A percentile compares a stretch with the other conserved stretches of the same genome.
Conservation (phyloP, 2,113 vertebrate species). For the Lagopus leucura region DNA sequence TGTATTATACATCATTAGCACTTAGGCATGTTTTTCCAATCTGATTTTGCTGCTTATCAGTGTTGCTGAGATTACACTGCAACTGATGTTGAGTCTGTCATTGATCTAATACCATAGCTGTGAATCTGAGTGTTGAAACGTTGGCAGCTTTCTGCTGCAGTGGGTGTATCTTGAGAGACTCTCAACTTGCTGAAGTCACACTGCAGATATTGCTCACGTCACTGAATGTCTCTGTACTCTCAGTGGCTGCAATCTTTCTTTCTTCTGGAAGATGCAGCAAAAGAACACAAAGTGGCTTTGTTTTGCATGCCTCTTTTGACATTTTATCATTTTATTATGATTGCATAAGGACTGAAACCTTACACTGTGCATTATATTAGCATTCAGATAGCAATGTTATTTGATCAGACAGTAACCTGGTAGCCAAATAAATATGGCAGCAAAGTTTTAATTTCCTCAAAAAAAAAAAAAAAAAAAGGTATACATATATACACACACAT, state of each 20-base stretch:
- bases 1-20: conserved; percentile 31
- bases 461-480: no score
- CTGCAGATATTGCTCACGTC: conserved; percentile 5
- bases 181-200: conserved; percentile 65
- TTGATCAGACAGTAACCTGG: background rate
- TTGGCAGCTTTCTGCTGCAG: conserved; percentile 64
- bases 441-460: background rate
- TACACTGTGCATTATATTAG: background rate
- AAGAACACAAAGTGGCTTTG: background rate
- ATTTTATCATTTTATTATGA: background rate
- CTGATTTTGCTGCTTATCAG: conserved; percentile 46
- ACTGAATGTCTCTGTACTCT: conserved; percentile 8
- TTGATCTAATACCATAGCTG: conserved; percentile 48
- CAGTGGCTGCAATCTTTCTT: background rate
- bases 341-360: background rate
- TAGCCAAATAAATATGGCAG: background rate
- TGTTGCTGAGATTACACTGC: conserved; percentile 42
- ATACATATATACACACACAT: no score
- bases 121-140: conserved; percentile 33
- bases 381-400: background rate
- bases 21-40: conserved; percentile 26
- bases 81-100: conserved; percentile 57
- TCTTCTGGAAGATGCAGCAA: background rate
- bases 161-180: conserved; percentile 59
- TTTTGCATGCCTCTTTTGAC: background rate